phyloP scores from a whole-genome alignment of 2,888 invertebrate species.

The Habroteleia sp. region DNA sequence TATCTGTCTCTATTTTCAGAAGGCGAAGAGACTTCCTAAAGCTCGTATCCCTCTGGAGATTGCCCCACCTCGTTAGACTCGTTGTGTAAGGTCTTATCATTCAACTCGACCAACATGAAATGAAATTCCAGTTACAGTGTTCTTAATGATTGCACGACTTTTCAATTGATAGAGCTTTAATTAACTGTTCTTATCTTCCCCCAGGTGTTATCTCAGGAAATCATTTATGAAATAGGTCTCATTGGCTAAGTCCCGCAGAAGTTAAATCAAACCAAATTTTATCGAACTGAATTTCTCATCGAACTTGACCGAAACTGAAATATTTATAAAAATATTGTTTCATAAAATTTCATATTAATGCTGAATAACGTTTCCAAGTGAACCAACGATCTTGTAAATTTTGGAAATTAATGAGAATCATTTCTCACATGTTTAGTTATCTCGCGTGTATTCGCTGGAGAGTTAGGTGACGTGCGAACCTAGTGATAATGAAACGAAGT shows the following conservation, averaged over 20 bases:
- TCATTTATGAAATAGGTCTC: constrained; percentile 5
- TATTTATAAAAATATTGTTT: no score
- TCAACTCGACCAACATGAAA: background rate
- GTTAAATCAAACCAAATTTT: constrained; percentile 13
- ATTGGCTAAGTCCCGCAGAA: background rate
- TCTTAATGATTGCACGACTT: constrained; percentile 20
- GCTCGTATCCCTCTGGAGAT: constrained; percentile 27
- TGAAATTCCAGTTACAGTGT: background rate
- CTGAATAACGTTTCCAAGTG: no score
- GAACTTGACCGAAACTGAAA: background rate
- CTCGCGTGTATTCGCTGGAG: constrained; percentile 41
- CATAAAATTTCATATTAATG: no score
- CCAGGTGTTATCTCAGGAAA: constrained; percentile 6
- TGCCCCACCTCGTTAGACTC: constrained; percentile 1
- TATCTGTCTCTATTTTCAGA: constrained; percentile 26
- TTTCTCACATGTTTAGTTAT: constrained; percentile 48
- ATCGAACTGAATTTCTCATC: constrained; percentile 1
- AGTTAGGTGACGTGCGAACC: constrained; percentile 36
- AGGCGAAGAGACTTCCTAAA: constrained; percentile 9
- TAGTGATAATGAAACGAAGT: constrained; percentile 45
- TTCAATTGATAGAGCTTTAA: constrained; percentile 18
- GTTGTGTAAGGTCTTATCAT: constrained; percentile 20
- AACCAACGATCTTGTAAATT: constrained; percentile 16
- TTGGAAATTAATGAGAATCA: constrained; percentile 29
- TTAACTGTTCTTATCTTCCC: constrained; percentile 21